phyloP scores from a whole-genome alignment of 2,888 invertebrate species.

The Diaperis boleti region DNA sequence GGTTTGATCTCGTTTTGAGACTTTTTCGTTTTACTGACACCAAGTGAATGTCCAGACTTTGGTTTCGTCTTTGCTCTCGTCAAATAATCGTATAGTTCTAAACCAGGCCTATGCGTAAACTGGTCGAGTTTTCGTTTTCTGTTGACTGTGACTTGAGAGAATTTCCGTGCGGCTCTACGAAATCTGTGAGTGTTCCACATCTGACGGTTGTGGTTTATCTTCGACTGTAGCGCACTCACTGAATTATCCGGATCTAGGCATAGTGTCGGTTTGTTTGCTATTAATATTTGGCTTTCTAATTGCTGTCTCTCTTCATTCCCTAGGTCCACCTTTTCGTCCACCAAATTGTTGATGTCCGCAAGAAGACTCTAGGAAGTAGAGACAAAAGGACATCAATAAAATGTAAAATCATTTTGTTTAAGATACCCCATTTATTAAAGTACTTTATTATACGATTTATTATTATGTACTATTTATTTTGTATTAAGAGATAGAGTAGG shows the following conservation, averaged over 20 bases:
- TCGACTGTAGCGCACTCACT: slow-evolving; percentile 81
- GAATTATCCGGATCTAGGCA: slow-evolving; percentile 91
- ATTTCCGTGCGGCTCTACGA: slow-evolving; percentile 80
- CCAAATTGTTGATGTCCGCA: slow-evolving; percentile 59
- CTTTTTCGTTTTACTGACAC: slow-evolving; percentile 60
- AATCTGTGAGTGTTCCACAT: slow-evolving; percentile 81
- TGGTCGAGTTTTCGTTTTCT: slow-evolving; percentile 90
- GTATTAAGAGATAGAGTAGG: too few relatives aligned
- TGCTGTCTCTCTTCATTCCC: slow-evolving; percentile 81
- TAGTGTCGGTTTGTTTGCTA: slow-evolving; percentile 87
- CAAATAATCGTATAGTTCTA: slow-evolving; percentile 80
- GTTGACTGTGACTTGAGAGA: slow-evolving; percentile 84
- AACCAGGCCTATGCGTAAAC: slow-evolving; percentile 82
- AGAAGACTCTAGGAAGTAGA: slow-evolving; percentile 57
- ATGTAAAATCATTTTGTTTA: not conserved
- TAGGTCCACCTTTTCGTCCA: slow-evolving; percentile 69
- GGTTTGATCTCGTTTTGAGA: slow-evolving; percentile 71
- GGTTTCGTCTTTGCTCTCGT: slow-evolving; percentile 67
- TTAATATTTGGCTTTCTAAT: slow-evolving; percentile 86
- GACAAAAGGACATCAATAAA: not conserved
- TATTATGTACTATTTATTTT: too few relatives aligned
- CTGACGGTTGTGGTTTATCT: slow-evolving; percentile 79
- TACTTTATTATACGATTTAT: too few relatives aligned
- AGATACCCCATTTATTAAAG: too few relatives aligned
- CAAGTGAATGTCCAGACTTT: slow-evolving; percentile 49